Conservation (phyloP, 2,888 invertebrate genomes). For the Pterostichus niger region DNA sequence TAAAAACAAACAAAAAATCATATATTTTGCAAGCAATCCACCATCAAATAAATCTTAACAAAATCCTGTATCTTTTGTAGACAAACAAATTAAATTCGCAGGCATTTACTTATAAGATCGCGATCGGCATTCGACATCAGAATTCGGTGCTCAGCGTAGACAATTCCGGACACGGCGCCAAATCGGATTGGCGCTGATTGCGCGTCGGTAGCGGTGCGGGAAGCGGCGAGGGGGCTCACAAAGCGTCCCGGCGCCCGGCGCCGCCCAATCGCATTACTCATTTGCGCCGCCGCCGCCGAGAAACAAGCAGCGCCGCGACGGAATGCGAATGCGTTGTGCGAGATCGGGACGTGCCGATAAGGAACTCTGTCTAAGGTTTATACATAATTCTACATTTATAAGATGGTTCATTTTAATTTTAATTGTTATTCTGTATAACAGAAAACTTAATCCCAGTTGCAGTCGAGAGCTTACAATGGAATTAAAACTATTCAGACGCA, state of each 20-base stretch:
- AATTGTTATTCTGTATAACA: too few species aligned
- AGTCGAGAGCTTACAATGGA: too few species aligned
- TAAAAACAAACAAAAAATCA: too few species aligned
- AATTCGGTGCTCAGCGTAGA: too few species aligned
- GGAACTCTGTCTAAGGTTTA: background rate
- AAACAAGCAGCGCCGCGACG: constrained; percentile 67
- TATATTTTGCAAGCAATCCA: too few species aligned
- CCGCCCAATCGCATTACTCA: constrained; percentile 71
- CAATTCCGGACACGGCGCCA: constrained; percentile 73
- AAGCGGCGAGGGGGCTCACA: background rate
- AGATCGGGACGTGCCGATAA: background rate
- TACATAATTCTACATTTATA: too few species aligned
- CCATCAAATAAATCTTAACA: too few species aligned
- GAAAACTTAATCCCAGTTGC: too few species aligned
- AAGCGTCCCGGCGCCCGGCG: constrained; percentile 22
- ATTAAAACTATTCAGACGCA: too few species aligned
- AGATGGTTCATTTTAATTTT: too few species aligned
- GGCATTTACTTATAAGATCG: constrained; percentile 73
- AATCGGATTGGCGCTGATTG: constrained; percentile 74
- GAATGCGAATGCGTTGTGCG: too few species aligned
- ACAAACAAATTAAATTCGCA: constrained; percentile 75
- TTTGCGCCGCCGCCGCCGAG: constrained; percentile 69
- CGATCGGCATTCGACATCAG: constrained; percentile 54
- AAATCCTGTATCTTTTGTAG: constrained; percentile 71
- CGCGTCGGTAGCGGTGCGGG: constrained; percentile 67